Conservation (phyloP, 37 sponge, comb jelly and placozoan genomes). For the Crambe crambe region DNA sequence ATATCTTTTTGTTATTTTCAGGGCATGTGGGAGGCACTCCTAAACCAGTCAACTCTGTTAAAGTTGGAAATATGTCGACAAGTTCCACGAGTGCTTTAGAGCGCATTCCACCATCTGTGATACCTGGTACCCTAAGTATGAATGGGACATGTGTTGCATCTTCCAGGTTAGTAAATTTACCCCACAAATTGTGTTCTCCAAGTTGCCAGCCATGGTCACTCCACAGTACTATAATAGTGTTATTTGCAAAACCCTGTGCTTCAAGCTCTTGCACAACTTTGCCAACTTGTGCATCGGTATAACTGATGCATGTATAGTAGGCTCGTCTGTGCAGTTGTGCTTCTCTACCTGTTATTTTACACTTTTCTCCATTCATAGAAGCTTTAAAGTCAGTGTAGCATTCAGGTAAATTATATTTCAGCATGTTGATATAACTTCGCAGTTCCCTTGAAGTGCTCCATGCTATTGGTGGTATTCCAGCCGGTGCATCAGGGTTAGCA, state of each 20-base stretch:
- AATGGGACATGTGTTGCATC: conserved; percentile 56
- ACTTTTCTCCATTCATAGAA: conserved; percentile 19
- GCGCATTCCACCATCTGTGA: conserved; percentile 18
- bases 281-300: conserved; percentile 44
- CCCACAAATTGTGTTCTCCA: conserved; percentile 41
- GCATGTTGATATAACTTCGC: neutral
- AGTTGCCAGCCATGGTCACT: conserved; percentile 64
- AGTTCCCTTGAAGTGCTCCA: neutral
- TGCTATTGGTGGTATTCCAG: conserved; percentile 29
- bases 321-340: conserved; percentile 5
- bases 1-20: conserved; percentile 7
- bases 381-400: conserved; percentile 16
- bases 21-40: conserved; percentile 21
- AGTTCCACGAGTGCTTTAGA: conserved; percentile 27
- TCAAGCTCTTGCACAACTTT: conserved; percentile 29
- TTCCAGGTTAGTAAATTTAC: conserved; percentile 59
- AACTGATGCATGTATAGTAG: conserved; percentile 53
- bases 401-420: conserved; percentile 4
- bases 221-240: conserved; percentile 53
- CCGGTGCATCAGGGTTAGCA: conserved; percentile 31
- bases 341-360: conserved; percentile 2
- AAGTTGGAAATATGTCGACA: conserved; percentile 49
- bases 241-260: conserved; percentile 21
- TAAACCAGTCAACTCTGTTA: conserved; percentile 33
- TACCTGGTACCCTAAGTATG: conserved; percentile 48